A percentile compares a stretch with the other conserved stretches of the same genome.
These are phyloP conservation scores for Microtus montanus DNA, from an alignment of 2,113 vertebrate species.

Conservation along the genomic window DNA sequence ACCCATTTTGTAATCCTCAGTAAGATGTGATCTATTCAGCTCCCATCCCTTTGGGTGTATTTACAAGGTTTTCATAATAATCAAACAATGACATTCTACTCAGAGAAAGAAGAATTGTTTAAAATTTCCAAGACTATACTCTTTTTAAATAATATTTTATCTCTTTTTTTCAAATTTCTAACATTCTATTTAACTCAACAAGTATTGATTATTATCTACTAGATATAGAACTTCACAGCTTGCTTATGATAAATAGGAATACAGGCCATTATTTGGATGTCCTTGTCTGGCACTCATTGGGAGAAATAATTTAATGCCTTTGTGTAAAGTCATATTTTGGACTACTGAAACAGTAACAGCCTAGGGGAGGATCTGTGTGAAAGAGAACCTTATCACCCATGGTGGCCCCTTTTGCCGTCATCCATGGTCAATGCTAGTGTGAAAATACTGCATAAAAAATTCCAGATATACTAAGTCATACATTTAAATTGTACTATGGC, in stretches of 20 bases:
- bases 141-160: not conserved
- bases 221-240: not conserved
- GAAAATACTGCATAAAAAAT: not conserved
- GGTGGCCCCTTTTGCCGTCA: not conserved
- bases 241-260: not conserved
- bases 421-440: not conserved
- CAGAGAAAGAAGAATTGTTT: not conserved
- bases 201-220: not conserved
- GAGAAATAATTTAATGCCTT: not conserved
- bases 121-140: not conserved
- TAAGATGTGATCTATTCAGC: not conserved
- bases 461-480: not conserved
- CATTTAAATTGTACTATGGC: not conserved
- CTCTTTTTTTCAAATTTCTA: conserved; percentile 5
- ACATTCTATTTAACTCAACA: conserved; percentile 13
- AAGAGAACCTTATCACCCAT: not conserved
- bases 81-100: not conserved
- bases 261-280: not conserved
- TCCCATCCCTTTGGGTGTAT: not conserved
- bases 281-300: not conserved
- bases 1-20: not conserved
- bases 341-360: not conserved
- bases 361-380: not conserved
- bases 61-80: conserved; percentile 38
- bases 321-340: not conserved